Base-by-base conservation (phyloP, 2,888 invertebrate species). In the Drymonia ruficornis region DNA sequence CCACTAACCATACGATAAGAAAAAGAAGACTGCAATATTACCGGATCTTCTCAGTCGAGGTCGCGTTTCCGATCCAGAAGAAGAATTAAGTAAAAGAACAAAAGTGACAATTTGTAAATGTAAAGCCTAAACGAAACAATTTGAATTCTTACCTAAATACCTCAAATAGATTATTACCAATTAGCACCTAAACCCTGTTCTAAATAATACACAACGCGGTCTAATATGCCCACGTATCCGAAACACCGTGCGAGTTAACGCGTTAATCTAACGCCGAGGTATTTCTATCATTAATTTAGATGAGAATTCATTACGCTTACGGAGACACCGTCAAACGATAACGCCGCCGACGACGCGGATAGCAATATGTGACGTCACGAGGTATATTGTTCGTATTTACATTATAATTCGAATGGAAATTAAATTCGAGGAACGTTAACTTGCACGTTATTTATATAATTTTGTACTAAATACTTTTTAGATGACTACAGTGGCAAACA, bases 201-300 rank as follows among this genome's bases (percentile, higher is more conserved):
- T 52, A 53, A 19, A 63, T 61, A 56, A 52, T 54, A 55, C 23
- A 50, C 42, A 44, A 12, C 47, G 15, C 18, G 46, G 56, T 53
- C 46, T 43, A 55, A 59, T 52, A 60, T 54, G 36, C n/a, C 48
- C 23, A 23, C 31, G 29, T 53, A 52, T 53, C 16, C 45, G 36
- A 46, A 46, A 15, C 28, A 28, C 7, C n/a, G 6, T 1, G 29
- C 55, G 57, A 71, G 72, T 78, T 76, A 78, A 81, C 75, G 67
- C 75, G 71, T 76, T 84, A 86, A 84, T 84, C 83, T 78, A 72
- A 72, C 72, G 65, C 67, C 66, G 69, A 78, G 80, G 76, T 76
- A 80, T 83, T 80, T 74, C 70, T 74, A 69, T 74, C 76, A 85
- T 87, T 85, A 86, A 86, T 87, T 82, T 80, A 77, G 76, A 84